These are phyloP conservation scores for Apis mellifera DNA, from an alignment of 1,140 invertebrate genomes.

Conservation along the genomic window Amel_HAv3.1 CM009935.2:12087001-12087500, in stretches of 20 bases:
- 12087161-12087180: slow-evolving; percentile 72
- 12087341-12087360: slow-evolving; percentile 78
- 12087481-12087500: slow-evolving; percentile 81
- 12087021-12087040: slow-evolving; percentile 65
- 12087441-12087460: slow-evolving; percentile 91
- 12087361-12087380: slow-evolving; percentile 70
- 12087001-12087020: slow-evolving; percentile 77
- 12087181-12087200: slow-evolving; percentile 77
- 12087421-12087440: slow-evolving; percentile 89
- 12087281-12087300: slow-evolving; percentile 77
- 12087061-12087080: slow-evolving; percentile 66
- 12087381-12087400: slow-evolving; percentile 63
- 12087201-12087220: slow-evolving; percentile 78
- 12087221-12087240: slow-evolving; percentile 79
- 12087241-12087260: slow-evolving; percentile 81
- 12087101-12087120: slow-evolving; percentile 74
- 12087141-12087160: slow-evolving; percentile 69
- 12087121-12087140: slow-evolving; percentile 72
- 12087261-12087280: slow-evolving; percentile 76
- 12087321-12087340: slow-evolving; percentile 70
- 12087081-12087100: slow-evolving; percentile 68
- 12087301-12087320: slow-evolving; percentile 70
- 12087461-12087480: slow-evolving; percentile 91
- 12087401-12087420: slow-evolving; percentile 78
- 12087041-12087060: slow-evolving; percentile 64